phyloP scores from a whole-genome alignment of 2,888 invertebrate genomes.

The Micoletzkya japonica region DNA sequence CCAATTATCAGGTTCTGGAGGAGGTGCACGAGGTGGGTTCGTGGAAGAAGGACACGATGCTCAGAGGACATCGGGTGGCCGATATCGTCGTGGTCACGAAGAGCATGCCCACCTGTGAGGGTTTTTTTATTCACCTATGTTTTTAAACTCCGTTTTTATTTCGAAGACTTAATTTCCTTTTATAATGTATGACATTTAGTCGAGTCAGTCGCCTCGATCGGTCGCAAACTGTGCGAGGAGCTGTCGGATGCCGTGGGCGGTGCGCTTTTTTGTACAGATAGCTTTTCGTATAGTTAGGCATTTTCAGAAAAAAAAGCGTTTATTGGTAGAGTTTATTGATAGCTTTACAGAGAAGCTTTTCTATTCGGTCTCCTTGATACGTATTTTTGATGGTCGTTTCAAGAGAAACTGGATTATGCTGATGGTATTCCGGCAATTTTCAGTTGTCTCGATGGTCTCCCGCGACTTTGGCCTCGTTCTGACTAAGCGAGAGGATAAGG shows the following conservation, averaged over 20 bases:
- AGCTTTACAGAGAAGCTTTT: no score
- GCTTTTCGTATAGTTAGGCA: no score
- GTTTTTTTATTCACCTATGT: no score
- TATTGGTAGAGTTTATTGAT: no score
- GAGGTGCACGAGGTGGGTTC: slow-evolving; percentile 96
- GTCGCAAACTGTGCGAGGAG: slow-evolving; percentile 28
- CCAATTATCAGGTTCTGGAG: slow-evolving; percentile 76
- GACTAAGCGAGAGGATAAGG: slow-evolving; percentile 28
- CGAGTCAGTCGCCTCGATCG: slow-evolving; percentile 26
- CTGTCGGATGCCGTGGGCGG: slow-evolving; percentile 15
- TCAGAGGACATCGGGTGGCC: slow-evolving; percentile 89
- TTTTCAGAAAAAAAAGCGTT: no score
- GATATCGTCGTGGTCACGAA: slow-evolving; percentile 95
- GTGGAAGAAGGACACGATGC: slow-evolving; percentile 96
- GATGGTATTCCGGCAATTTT: neutral
- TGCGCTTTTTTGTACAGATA: no score
- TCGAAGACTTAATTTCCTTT: neutral
- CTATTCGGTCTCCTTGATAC: no score
- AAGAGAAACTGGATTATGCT: neutral
- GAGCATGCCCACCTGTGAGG: slow-evolving; percentile 80
- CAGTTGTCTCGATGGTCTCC: slow-evolving; percentile 27
- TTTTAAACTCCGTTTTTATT: neutral
- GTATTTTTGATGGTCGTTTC: no score
- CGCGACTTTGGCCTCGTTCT: slow-evolving; percentile 24
- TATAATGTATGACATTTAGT: slow-evolving; percentile 12